Conservation (phyloP, 2,888 invertebrate genomes). For the Ctena decussata region DNA sequence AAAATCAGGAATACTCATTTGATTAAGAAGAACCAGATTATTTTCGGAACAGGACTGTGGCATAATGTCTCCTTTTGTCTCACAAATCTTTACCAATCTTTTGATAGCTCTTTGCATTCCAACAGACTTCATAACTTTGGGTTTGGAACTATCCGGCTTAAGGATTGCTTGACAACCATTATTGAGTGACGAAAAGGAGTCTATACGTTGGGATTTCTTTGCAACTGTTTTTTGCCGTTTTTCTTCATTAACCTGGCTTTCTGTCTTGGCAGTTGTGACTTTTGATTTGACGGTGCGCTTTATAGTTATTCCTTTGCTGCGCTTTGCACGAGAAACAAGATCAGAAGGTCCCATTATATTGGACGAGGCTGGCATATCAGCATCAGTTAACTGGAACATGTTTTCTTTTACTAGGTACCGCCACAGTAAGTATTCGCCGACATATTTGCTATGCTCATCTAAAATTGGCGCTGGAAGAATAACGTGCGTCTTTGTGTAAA, state of each 20-base stretch:
- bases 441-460: background rate
- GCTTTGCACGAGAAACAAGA: background rate
- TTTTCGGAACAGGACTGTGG: no score
- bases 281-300: background rate
- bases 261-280: background rate
- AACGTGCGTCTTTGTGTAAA: background rate
- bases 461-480: background rate
- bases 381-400: background rate
- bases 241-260: conserved; percentile 6
- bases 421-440: background rate
- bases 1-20: background rate
- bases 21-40: background rate
- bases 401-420: background rate
- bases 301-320: conserved; percentile 7
- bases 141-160: conserved; percentile 9
- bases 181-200: background rate
- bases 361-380: conserved; percentile 6
- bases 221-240: background rate
- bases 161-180: conserved; percentile 21
- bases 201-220: background rate
- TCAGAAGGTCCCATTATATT: background rate
- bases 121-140: conserved; percentile 17
- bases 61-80: background rate
- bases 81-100: background rate
- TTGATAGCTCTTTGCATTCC: background rate